Evolutionary conservation across 92 coral and sea anemone species (phyloP).

Genomic region (Porites rus): DNA sequence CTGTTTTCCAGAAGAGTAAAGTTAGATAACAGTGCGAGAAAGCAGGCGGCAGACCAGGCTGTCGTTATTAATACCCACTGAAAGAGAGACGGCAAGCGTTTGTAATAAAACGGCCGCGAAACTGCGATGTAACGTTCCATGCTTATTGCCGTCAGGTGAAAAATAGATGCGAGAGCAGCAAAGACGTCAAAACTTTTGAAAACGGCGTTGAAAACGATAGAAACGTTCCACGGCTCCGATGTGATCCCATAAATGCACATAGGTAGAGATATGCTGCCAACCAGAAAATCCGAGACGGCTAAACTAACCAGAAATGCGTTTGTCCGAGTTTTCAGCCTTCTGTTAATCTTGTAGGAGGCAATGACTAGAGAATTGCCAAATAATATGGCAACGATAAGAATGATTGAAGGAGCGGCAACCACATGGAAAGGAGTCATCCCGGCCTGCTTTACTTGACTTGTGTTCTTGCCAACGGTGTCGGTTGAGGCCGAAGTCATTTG

Average conservation of each 20-base stretch:
- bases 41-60: constrained; percentile 22
- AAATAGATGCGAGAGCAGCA: constrained; percentile 59
- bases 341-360: constrained; percentile 67
- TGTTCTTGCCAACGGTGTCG: neutral
- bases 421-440: constrained; percentile 3
- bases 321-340: constrained; percentile 71
- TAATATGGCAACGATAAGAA: constrained; percentile 60
- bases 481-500: neutral
- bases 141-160: constrained; percentile 65
- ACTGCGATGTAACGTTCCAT: constrained; percentile 72
- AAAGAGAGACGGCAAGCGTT: constrained; percentile 38
- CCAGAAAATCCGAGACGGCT: constrained; percentile 83
- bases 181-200: constrained; percentile 56
- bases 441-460: neutral
- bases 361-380: constrained; percentile 78
- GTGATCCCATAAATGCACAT: constrained; percentile 64
- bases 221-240: constrained; percentile 10
- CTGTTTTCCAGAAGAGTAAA: neutral
- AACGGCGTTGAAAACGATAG: constrained; percentile 14
- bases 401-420: constrained; percentile 50
- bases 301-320: constrained; percentile 76
- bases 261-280: constrained; percentile 80
- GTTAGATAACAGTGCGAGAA: constrained; percentile 20
- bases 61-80: constrained; percentile 42
- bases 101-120: constrained; percentile 70